Evolutionary conservation across 2,888 invertebrate genomes (phyloP), one percentile per base, ranked within the genome.

Genomic region (Lysandra coridon): DNA sequence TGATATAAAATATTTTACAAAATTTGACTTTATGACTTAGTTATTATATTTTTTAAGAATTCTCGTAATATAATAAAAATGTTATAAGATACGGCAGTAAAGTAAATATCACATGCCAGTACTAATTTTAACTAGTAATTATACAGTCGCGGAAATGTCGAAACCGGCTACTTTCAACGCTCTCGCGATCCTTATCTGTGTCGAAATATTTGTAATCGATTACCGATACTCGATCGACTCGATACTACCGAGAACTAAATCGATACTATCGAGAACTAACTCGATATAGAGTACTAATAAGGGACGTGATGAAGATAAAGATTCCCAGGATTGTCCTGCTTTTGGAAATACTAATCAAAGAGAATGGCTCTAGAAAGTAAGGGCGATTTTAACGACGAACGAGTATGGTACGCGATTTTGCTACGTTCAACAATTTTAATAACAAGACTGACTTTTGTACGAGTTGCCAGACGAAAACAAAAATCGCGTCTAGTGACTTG

Each of bases 181-280:
- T 81, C 82, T 81, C 78, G 80, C 82, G 91, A 92, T 92, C 83
- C 84, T 84, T 91, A 92, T 93, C 93, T 83, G 90, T 91, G 93
- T 94, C 92, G 93, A 93, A 93, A 93, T 93, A 90, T 93, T 92
- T 92, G 91, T 93, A 84, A 85, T 76, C 53, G 76, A 69, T 69
- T 37, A 69, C 69, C 33, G 64, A 30, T 78, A 78, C 33, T 64
- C 78, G 49, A 69, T 86, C 62, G 23, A 33, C 30, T 30, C 30
- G 64, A 69, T 30, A 12, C 12, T 33, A 30, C 37, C 69, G 30
- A 64, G 23, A 12, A 30, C 12, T 23, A 23, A 23, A n/a, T 62
- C 86, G 89, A 88, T 89, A 88, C 83, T 85, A 85, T 79, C 82
- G 85, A 88, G 10, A 23, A 23, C 7, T 62, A 10, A 3, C 23